Conservation (phyloP, 2,797 vertebrate genomes). For the Numenius phaeopus region DNA sequence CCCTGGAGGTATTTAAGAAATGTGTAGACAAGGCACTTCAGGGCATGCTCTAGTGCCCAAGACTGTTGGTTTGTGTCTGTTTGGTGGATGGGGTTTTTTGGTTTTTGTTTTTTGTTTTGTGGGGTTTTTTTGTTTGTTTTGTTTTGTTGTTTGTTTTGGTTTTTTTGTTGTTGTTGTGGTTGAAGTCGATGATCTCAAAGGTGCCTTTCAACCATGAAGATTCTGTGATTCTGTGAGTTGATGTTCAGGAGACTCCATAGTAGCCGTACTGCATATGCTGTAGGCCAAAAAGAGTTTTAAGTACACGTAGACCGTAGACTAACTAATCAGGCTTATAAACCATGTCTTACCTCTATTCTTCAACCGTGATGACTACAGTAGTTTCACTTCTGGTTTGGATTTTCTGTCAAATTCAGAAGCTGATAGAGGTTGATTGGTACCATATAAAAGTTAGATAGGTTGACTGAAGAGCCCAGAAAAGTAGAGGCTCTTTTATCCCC, state of each 20-base stretch:
- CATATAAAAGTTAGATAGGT: not conserved
- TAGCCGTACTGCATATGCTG: not conserved
- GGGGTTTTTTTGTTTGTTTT: no score
- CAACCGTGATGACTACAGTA: not conserved
- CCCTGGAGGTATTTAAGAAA: no score
- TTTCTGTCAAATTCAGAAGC: not conserved
- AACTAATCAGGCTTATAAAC: not conserved
- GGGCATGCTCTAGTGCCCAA: no score
- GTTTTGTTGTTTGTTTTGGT: no score
- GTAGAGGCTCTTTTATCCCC: not conserved
- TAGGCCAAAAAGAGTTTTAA: not conserved
- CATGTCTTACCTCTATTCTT: not conserved
- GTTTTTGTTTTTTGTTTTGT: no score
- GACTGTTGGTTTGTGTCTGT: no score
- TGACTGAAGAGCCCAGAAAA: not conserved
- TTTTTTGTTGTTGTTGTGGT: no score
- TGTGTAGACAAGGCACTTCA: no score
- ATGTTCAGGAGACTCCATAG: not conserved
- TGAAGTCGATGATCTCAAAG: no score
- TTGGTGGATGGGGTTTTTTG: no score
- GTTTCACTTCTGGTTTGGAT: not conserved
- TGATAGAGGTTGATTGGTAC: not conserved
- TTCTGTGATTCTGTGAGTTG: not conserved
- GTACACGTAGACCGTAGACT: not conserved
- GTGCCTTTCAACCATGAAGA: no score